Conservation (phyloP, 2,113 vertebrate species). For the Atrichornis clamosus region DNA sequence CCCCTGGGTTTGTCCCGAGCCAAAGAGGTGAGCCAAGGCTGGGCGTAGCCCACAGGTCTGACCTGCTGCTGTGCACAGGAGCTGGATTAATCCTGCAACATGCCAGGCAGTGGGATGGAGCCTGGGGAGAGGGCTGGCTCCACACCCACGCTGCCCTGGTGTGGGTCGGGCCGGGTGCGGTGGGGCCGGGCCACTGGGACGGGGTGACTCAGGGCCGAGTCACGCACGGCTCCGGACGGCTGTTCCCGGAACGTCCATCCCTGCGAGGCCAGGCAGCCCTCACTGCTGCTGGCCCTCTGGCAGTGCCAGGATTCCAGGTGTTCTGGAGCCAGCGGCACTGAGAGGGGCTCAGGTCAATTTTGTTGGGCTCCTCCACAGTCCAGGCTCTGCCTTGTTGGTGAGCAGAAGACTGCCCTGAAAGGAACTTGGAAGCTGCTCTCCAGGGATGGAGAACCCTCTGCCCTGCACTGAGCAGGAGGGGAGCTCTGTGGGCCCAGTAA, state of each 20-base stretch:
- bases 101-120: background rate
- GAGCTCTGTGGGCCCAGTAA: background rate
- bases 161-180: background rate
- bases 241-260: background rate
- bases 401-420: background rate
- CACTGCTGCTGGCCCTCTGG: accelerated
- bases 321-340: background rate
- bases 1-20: background rate
- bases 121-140: background rate
- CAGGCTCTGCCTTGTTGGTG: background rate
- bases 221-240: background rate
- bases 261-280: background rate
- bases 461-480: background rate
- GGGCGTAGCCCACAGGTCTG: background rate
- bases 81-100: background rate
- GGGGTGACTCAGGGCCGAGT: conserved; percentile 45
- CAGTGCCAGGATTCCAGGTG: background rate
- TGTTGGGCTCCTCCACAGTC: accelerated
- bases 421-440: background rate
- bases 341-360: background rate
- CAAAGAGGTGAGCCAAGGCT: background rate
- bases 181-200: background rate
- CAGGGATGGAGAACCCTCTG: background rate
- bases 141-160: background rate
- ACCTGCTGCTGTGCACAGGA: background rate